These are phyloP conservation scores for Cheirogaleus medius DNA, from an alignment of 2,113 vertebrate species.

Conservation along the genomic window DNA sequence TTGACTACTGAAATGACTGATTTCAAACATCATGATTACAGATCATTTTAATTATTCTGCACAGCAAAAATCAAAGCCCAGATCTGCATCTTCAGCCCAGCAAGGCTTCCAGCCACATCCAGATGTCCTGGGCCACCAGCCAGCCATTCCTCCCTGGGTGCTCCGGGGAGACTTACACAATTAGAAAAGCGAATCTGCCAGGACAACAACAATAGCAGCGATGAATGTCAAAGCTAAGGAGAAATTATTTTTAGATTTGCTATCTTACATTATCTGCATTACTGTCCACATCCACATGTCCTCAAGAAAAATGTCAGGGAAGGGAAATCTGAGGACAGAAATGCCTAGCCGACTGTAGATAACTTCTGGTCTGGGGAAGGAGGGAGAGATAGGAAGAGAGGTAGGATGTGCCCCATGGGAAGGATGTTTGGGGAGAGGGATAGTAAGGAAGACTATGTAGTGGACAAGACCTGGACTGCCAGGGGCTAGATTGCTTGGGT, in stretches of 20 bases:
- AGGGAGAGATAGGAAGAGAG: not conserved
- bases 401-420: not conserved
- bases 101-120: not conserved
- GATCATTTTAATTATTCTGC: not conserved
- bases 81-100: not conserved
- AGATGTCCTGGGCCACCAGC: constrained; percentile 47
- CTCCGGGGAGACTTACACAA: not conserved
- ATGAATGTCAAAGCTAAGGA: constrained; percentile 28
- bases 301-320: constrained; percentile 30
- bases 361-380: not conserved
- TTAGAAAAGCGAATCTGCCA: not conserved
- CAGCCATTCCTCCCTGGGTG: not conserved
- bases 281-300: not conserved
- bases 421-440: not conserved
- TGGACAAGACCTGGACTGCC: not conserved
- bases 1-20: not conserved
- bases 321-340: not conserved
- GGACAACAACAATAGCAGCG: not conserved
- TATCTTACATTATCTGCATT: constrained; percentile 7
- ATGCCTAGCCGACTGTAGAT: not conserved
- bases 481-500: not conserved
- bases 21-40: not conserved
- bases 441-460: not conserved
- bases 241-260: constrained; percentile 60
- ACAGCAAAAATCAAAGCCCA: not conserved